Conservation (phyloP, 2,888 invertebrate genomes). For the Campoplex nolae region DNA sequence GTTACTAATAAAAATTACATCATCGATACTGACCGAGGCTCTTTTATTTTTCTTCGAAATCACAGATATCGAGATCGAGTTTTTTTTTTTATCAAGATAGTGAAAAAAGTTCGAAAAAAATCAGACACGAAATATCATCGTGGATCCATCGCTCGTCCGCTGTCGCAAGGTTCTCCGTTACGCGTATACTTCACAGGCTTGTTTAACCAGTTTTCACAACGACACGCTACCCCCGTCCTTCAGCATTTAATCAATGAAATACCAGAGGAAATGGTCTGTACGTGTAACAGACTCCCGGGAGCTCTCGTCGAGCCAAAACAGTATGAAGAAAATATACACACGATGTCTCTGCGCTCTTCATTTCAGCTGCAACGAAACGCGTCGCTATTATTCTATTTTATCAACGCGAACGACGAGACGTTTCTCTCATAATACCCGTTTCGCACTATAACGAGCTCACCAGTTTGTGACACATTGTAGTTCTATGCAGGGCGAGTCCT, state of each 20-base stretch:
- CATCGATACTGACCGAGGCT: not conserved
- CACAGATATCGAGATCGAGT: not conserved
- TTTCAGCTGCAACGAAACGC: conserved; percentile 46
- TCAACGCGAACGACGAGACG: conserved; percentile 45
- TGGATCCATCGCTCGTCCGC: not conserved
- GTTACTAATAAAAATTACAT: not conserved
- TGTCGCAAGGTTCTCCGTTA: conserved; percentile 23
- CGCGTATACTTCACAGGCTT: conserved; percentile 4
- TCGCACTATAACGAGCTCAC: conserved; percentile 16
- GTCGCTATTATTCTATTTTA: conserved; percentile 67
- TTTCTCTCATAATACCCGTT: conserved; percentile 44
- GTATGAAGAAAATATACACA: not conserved
- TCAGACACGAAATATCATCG: not conserved
- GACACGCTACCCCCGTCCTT: conserved; percentile 1
- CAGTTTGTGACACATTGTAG: conserved; percentile 21
- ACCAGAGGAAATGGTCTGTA: conserved; percentile 68
- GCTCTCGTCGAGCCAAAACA: not conserved
- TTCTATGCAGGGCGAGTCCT: conserved; percentile 7
- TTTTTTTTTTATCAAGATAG: not conserved
- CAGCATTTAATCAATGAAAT: conserved; percentile 76
- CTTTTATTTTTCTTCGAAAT: not conserved
- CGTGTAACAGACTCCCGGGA: not conserved
- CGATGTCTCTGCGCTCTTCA: conserved; percentile 24
- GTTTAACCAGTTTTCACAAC: conserved; percentile 47
- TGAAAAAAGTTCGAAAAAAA: not conserved